Base-by-base conservation (phyloP, 1,140 invertebrate species). In the Andricus grossulariae region DNA sequence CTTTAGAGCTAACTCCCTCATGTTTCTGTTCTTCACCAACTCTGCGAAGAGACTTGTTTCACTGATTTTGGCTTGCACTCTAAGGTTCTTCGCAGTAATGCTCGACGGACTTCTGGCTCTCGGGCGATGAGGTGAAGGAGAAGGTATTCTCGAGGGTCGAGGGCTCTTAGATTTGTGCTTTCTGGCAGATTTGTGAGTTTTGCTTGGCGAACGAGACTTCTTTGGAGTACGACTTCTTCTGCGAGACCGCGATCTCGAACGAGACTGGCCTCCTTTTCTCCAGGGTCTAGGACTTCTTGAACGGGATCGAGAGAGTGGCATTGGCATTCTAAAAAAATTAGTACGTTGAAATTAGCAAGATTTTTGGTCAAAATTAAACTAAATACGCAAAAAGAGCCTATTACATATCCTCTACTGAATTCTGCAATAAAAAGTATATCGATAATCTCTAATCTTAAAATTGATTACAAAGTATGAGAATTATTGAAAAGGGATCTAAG, bases 1-100 rank as follows among this genome's bases (percentile, higher is more conserved):
- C 84, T 95, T 94, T 25, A 93, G 89, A 16, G 95, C 95, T 83
- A 96, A 92, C 80, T 95, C 95, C 4, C 95, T 91, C 91, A 96
- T 96, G 77, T 96, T 95, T 78, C 95, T 94, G 84, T 96, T 95
- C 84, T 97, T 97, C 0, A 97, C 96, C 18, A 98, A 91, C 88
- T 97, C 96, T 2, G 96, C 96, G 88, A 97, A 98, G 1, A 97
- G 91, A 88, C 96, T 97, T 3, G 96, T 97, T 81, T 97, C 95
- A 73, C 94, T 95, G 79, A 97, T 96, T 78, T 96, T 96, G 50
- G 95, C 94, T 71, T 90, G 88, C 7, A 84, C 82, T 54, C 94
- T 92, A 15, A 94, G 92, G 84, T 94, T 94, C 92, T 93, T 82
- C 82, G 89, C 85, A 77, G 79, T 91, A 18, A 92, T 87, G 72